Percentiles rank a stretch among this genome's conserved stretches.
Conservation (phyloP, 30 jellyfish, hydroid and myxozoan species). For the Hydractinia echinata region DNA sequence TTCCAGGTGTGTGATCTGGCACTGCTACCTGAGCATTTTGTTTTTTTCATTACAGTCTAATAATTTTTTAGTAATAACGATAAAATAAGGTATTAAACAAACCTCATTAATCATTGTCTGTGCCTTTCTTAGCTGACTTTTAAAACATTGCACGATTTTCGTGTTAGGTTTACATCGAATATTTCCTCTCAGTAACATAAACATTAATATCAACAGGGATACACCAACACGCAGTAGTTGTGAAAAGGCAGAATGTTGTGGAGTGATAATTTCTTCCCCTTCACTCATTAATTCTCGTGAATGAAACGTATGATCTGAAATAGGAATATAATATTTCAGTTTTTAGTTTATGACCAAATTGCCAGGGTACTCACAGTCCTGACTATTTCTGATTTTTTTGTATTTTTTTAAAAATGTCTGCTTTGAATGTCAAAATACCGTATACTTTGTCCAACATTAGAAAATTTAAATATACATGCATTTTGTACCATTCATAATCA, state of each 20-base stretch:
- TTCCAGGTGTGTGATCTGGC: too few relatives aligned
- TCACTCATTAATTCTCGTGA: constrained; percentile 27
- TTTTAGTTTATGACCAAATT: neutral
- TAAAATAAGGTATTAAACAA: neutral
- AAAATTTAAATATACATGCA: too few relatives aligned
- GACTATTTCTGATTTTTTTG: too few relatives aligned
- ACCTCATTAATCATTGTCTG: constrained; percentile 28
- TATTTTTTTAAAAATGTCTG: too few relatives aligned
- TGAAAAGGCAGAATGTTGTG: constrained; percentile 19
- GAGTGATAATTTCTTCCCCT: neutral
- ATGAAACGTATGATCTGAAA: constrained; percentile 13
- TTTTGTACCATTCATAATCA: too few relatives aligned
- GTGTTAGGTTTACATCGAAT: constrained; percentile 12
- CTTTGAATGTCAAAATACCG: too few relatives aligned
- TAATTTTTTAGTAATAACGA: too few relatives aligned
- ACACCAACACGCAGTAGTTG: constrained; percentile 11
- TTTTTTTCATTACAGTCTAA: too few relatives aligned
- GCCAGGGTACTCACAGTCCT: too few relatives aligned
- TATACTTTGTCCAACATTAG: too few relatives aligned
- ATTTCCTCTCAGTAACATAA: constrained; percentile 35
- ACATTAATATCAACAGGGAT: constrained; percentile 34
- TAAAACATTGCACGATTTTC: constrained; percentile 23
- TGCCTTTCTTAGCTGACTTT: constrained; percentile 25
- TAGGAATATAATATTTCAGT: neutral
- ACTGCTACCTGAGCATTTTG: too few relatives aligned